Percentiles rank a stretch among this genome's conserved stretches.
phyloP scores from a whole-genome alignment of 2,113 vertebrate genomes.

The Trematocara nigrifrons region DNA sequence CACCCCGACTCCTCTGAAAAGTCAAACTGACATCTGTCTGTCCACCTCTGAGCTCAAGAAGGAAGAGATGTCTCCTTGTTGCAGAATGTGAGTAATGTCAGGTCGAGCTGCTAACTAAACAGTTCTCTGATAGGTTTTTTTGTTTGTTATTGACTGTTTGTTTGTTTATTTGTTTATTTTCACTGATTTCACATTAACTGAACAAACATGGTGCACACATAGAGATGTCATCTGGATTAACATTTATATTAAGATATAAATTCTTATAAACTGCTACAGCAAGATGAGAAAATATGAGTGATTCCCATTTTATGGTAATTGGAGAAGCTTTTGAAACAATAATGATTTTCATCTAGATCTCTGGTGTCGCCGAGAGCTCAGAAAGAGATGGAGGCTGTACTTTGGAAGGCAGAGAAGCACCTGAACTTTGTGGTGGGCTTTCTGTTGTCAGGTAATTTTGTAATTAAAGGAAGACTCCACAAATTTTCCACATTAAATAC shows the following conservation, averaged over 20 bases:
- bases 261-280: not conserved
- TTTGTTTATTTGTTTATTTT: not conserved
- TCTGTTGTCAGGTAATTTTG: slow-evolving; percentile 63
- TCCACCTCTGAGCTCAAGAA: slow-evolving; percentile 18
- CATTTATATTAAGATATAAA: not conserved
- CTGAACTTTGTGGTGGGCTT: slow-evolving; percentile 32
- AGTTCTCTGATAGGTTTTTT: not conserved
- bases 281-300: not conserved
- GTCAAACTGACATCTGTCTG: not conserved
- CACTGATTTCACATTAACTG: not conserved
- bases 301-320: not conserved
- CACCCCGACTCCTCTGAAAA: not conserved
- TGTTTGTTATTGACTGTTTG: not conserved
- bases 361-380: slow-evolving; percentile 45
- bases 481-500: not conserved
- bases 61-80: slow-evolving; percentile 30
- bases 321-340: not conserved
- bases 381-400: slow-evolving; percentile 28
- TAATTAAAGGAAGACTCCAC: not conserved
- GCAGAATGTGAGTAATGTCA: slow-evolving; percentile 34
- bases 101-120: not conserved
- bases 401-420: slow-evolving; percentile 72
- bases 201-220: not conserved
- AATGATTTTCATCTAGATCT: slow-evolving; percentile 24
- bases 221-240: not conserved